phyloP scores from a whole-genome alignment of 2,888 invertebrate genomes.

The Eupithecia centaureata region DNA sequence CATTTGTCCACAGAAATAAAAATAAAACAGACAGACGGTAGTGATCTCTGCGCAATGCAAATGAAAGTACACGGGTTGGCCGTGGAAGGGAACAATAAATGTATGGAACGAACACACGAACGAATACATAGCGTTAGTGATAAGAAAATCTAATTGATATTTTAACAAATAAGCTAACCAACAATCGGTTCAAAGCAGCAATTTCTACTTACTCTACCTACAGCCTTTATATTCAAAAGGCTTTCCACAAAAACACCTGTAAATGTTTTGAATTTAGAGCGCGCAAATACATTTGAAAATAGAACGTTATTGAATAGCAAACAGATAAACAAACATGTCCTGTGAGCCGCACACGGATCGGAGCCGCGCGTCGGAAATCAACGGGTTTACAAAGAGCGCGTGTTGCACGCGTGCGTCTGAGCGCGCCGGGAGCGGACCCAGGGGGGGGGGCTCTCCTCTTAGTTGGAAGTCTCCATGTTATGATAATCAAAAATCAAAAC shows the following conservation, averaged over 20 bases:
- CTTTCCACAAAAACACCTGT: background rate
- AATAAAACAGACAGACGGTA: too few relatives aligned
- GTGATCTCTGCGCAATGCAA: too few relatives aligned
- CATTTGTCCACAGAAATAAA: too few relatives aligned
- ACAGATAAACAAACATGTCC: slow-evolving; percentile 10
- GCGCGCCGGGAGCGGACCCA: slow-evolving; percentile 31
- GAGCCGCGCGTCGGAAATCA: slow-evolving; percentile 32
- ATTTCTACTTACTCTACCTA: too few relatives aligned
- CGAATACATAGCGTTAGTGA: too few relatives aligned
- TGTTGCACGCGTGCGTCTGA: slow-evolving; percentile 41
- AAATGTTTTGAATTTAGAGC: slow-evolving; percentile 6
- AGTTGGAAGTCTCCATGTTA: too few relatives aligned
- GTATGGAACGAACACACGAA: too few relatives aligned
- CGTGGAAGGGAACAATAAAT: too few relatives aligned
- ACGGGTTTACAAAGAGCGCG: slow-evolving; percentile 44
- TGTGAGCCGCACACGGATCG: slow-evolving; percentile 16
- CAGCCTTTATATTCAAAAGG: background rate
- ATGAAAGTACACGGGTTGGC: background rate
- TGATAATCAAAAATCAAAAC: too few relatives aligned
- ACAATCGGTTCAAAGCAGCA: background rate
- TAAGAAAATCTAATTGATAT: too few relatives aligned
- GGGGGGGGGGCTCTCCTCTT: background rate
- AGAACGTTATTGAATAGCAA: slow-evolving; percentile 10
- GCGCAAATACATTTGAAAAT: slow-evolving; percentile 13
- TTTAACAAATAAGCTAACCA: too few relatives aligned